A percentile compares a stretch with the other conserved stretches of the same genome.
phyloP scores from a whole-genome alignment of 2,888 invertebrate genomes.

The Carabus problematicus region DNA sequence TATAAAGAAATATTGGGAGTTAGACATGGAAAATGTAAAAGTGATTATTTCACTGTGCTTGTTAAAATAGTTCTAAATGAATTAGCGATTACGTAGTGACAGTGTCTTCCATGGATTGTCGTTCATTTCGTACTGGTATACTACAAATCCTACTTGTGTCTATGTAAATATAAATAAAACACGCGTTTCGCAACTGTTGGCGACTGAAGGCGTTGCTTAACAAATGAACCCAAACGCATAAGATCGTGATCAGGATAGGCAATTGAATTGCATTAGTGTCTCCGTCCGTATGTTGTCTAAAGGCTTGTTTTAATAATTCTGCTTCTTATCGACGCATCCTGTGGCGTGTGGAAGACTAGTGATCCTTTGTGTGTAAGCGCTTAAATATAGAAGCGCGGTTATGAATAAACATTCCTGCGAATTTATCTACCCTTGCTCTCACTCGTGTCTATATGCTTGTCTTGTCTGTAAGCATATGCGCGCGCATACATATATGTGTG shows the following conservation, averaged over 20 bases:
- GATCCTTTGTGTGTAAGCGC: neutral
- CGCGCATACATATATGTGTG: no score
- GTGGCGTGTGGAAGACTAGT: neutral
- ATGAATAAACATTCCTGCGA: slow-evolving; percentile 56
- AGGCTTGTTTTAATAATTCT: slow-evolving; percentile 4
- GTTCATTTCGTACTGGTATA: neutral
- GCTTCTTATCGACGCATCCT: slow-evolving; percentile 9
- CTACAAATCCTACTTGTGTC: slow-evolving; percentile 3
- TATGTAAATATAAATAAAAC: slow-evolving; percentile 14
- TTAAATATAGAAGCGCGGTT: slow-evolving; percentile 43
- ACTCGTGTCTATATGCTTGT: neutral
- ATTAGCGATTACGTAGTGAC: no score
- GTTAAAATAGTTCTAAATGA: no score
- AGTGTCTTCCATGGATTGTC: no score
- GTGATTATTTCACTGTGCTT: no score
- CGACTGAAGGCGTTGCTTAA: neutral
- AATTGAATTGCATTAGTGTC: neutral
- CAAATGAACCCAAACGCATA: slow-evolving; percentile 7
- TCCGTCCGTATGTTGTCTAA: neutral
- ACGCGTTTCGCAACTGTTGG: slow-evolving; percentile 13
- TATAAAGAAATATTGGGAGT: no score
- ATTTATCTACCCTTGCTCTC: slow-evolving; percentile 51
- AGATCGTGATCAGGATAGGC: neutral
- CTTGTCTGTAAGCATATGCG: no score
- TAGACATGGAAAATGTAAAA: no score